Evolutionary conservation across 2,797 vertebrate genomes (phyloP).

Genomic region (Phylloscopus collybita): DNA sequence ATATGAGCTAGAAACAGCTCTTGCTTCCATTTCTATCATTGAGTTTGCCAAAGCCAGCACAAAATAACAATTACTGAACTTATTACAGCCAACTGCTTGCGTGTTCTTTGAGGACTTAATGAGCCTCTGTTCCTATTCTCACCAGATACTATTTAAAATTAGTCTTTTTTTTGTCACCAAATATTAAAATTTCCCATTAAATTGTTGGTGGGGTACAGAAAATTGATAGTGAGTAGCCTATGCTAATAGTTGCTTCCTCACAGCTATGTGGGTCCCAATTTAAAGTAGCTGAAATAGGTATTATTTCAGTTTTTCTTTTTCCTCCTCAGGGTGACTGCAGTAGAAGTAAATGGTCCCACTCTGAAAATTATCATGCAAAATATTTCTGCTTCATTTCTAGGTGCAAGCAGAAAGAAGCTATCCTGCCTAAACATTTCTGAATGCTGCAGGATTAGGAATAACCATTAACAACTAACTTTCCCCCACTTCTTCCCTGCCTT

Average conservation of each 20-base stretch:
- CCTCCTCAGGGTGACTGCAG: slow-evolving; percentile 33
- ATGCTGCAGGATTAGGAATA: neutral
- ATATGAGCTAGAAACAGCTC: slow-evolving; percentile 38
- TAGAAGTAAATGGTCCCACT: slow-evolving; percentile 32
- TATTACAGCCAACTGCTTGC: slow-evolving; percentile 4
- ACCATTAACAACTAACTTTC: slow-evolving; percentile 18
- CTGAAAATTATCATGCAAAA: slow-evolving; percentile 60
- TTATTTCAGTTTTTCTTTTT: slow-evolving; percentile 42
- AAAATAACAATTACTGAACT: slow-evolving; percentile 53
- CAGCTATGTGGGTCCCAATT: neutral
- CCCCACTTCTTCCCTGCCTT: neutral
- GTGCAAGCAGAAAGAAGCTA: neutral
- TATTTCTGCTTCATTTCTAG: slow-evolving; percentile 11
- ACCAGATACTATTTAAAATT: slow-evolving; percentile 62
- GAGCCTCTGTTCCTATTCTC: slow-evolving; percentile 33
- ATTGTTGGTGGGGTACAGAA: slow-evolving; percentile 57
- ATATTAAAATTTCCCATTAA: slow-evolving; percentile 49
- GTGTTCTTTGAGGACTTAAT: slow-evolving; percentile 47
- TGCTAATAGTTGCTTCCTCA: slow-evolving; percentile 16
- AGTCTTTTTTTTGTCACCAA: slow-evolving; percentile 12
- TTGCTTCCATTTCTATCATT: slow-evolving; percentile 13
- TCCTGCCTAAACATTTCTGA: neutral
- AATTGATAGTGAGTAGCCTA: slow-evolving; percentile 29
- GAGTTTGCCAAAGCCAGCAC: slow-evolving; percentile 45
- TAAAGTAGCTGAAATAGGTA: slow-evolving; percentile 48